Conservation (phyloP, 2,888 invertebrate genomes). For the Lumbricus terrestris region DNA sequence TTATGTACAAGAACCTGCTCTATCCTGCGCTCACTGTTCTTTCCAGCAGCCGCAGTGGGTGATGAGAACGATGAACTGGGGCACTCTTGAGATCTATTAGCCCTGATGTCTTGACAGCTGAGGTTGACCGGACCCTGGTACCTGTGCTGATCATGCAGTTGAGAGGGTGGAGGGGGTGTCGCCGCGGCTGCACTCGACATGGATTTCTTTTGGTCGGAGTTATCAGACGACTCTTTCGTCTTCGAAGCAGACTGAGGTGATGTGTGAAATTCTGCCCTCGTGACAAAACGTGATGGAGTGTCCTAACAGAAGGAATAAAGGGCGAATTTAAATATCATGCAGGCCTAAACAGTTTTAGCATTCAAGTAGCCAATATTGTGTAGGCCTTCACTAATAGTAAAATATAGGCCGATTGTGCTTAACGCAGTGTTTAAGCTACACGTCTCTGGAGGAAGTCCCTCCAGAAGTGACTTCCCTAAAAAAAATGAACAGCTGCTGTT, state of each 20-base stretch:
- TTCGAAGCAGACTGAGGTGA: neutral
- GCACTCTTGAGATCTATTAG: neutral
- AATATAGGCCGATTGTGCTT: neutral
- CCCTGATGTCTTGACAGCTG: neutral
- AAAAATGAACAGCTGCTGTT: too few species aligned
- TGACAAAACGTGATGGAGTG: conserved; percentile 6
- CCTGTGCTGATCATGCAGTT: neutral
- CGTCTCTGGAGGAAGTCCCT: too few species aligned
- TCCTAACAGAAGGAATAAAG: neutral
- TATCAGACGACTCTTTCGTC: neutral
- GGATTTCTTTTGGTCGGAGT: neutral
- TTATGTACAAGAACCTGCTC: neutral
- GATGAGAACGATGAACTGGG: neutral
- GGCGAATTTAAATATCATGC: neutral
- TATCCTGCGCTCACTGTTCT: neutral
- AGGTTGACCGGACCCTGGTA: neutral
- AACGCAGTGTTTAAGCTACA: too few species aligned
- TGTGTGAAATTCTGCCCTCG: neutral
- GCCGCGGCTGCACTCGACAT: neutral
- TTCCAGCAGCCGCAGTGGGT: neutral
- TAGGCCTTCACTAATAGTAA: too few species aligned
- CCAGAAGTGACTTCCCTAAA: too few species aligned
- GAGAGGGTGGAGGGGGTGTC: too few species aligned
- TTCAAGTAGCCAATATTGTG: neutral
- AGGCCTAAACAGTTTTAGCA: neutral